Percentiles rank a stretch among this genome's conserved stretches.
phyloP scores from a whole-genome alignment of 2,113 vertebrate species.

The Indicator indicator region DNA sequence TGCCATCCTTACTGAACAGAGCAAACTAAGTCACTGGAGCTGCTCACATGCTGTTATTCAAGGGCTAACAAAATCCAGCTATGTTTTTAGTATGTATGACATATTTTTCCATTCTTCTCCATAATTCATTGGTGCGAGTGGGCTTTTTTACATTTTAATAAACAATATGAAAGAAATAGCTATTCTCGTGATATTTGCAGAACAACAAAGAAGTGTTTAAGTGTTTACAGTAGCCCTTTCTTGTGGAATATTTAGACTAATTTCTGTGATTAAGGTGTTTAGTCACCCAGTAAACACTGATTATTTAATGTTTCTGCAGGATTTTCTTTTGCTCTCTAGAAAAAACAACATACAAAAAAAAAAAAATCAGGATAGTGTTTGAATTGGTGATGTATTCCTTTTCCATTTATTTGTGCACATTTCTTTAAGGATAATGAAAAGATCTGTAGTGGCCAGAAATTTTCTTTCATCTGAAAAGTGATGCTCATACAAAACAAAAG shows the following conservation, averaged over 20 bases:
- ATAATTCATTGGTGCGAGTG: slow-evolving; percentile 55
- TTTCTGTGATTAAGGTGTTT: slow-evolving; percentile 26
- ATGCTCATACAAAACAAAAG: not conserved
- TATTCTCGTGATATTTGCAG: slow-evolving; percentile 31
- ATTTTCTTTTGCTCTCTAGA: not conserved
- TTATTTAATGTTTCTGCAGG: not conserved
- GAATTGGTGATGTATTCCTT: not conserved
- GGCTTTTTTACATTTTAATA: slow-evolving; percentile 53
- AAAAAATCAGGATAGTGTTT: not conserved
- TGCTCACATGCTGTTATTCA: not conserved
- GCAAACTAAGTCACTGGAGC: not conserved
- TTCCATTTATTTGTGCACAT: not conserved
- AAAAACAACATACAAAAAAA: not conserved
- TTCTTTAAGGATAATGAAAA: not conserved
- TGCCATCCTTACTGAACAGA: not conserved
- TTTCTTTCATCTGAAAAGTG: not conserved
- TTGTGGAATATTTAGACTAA: not conserved
- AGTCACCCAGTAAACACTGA: not conserved
- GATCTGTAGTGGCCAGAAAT: not conserved
- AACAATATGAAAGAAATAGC: slow-evolving; percentile 31
- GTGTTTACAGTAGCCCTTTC: slow-evolving; percentile 54
- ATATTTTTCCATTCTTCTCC: slow-evolving; percentile 53
- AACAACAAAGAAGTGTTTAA: slow-evolving; percentile 27
- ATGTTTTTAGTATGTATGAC: not conserved
- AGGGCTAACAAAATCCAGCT: not conserved